phyloP scores from a whole-genome alignment of 53 echinoderm and acorn worm genomes.

The Paelopatides confundens region DNA sequence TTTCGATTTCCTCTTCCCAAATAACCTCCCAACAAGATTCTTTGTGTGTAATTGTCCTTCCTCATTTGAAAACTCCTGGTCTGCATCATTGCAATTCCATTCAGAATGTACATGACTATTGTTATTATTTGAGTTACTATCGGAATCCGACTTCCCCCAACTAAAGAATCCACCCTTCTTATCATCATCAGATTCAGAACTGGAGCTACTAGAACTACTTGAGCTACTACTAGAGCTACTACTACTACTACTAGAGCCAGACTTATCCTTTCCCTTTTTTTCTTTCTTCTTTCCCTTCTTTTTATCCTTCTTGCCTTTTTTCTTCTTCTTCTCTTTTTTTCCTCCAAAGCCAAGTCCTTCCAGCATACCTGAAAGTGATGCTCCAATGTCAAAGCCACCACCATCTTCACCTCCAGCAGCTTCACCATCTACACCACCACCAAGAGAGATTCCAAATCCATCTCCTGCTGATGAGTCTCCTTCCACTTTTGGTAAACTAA shows the following conservation, averaged over 20 bases:
- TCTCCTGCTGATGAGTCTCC: background rate
- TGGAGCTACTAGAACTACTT: conserved; percentile 2
- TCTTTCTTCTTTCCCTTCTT: conserved; percentile 25
- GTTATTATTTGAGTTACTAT: conserved; percentile 88
- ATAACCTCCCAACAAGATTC: conserved; percentile 79
- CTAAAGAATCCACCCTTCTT: conserved; percentile 49
- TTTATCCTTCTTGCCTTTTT: conserved; percentile 12
- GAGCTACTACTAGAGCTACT: background rate
- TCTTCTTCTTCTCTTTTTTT: conserved; percentile 46
- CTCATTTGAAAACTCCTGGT: conserved; percentile 69
- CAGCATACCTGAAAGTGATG: conserved; percentile 35
- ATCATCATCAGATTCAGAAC: conserved; percentile 50
- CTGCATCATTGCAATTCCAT: conserved; percentile 90
- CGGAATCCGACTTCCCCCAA: conserved; percentile 28
- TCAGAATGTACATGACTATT: conserved; percentile 72
- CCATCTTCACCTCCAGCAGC: conserved; percentile 33
- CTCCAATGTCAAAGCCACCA: conserved; percentile 36
- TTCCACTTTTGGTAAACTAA: background rate
- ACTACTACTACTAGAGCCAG: background rate
- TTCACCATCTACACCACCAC: conserved; percentile 4
- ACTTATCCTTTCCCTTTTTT: conserved; percentile 26
- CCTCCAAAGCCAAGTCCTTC: conserved; percentile 48
- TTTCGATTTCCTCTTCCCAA: conserved; percentile 77
- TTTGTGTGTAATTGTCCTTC: conserved; percentile 55
- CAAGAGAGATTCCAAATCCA: conserved; percentile 2